Base-by-base conservation (phyloP, 2,888 invertebrate species). In the Scaeva pyrastri region DNA sequence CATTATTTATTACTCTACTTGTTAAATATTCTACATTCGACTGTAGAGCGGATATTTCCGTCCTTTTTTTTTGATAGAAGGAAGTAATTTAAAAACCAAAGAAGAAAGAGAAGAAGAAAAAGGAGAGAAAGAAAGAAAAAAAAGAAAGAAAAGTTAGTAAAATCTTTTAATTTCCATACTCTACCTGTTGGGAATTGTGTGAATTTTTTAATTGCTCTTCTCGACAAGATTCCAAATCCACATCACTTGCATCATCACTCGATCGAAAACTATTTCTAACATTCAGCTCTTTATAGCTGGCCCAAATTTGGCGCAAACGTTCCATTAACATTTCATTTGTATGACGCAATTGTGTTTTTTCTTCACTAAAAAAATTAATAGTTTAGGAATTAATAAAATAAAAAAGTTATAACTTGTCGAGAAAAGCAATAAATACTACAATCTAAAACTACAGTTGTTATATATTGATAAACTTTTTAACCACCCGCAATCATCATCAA, bases 11-110 rank as follows among this genome's bases (percentile, higher is more conserved):
- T 89, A 93, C 91, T 88, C 91, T 92, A 90, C 91, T 92, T 41
- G 91, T 91, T 89, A 93, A 90, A 90, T 91, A 92, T 88, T 93
- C 93, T 91, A 93, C 91, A 91, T 93, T 93, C 88, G 93, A 91
- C 89, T 93, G 93, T 88, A 93, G 89, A 89, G 91, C 90, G 83
- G 91, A 91, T 91, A 93, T 92, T 90, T 93, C 93, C 91, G 91
- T 91, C 91, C 93, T 93, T 73, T 60, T 45, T 62, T 10, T 21
- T 16, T 31, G 16, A n/a, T 12, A 7, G 5, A 26, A 48, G 60
- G 21, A 78, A 39, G 14, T 68, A 81, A 36, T 41, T 45, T 21
- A 56, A 39, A 66, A 16, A 76, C n/a, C n/a, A 26, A 82, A 19
- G 80, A 55, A 58, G 45, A 66, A 50, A 88, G 21, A 62, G 31